A percentile compares a stretch with the other conserved stretches of the same genome.
phyloP scores from a whole-genome alignment of 1,140 invertebrate genomes.

The Bombus superbus region DNA sequence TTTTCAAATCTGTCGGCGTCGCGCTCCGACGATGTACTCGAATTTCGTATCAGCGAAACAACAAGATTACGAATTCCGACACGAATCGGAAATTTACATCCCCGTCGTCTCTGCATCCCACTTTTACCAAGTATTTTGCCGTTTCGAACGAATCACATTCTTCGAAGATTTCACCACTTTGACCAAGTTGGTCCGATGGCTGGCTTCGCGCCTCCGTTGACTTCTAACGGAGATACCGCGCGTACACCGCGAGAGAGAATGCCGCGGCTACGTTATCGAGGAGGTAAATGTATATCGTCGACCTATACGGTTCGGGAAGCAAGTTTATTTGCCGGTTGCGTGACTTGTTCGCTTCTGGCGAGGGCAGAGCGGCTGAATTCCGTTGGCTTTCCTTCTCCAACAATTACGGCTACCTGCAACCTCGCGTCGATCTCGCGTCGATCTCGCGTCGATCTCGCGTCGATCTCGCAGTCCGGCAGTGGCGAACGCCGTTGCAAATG shows the following conservation, averaged over 20 bases:
- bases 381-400: not conserved
- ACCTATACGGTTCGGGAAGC: not conserved
- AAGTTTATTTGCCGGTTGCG: not conserved
- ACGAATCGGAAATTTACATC: not conserved
- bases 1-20: conserved; percentile 13
- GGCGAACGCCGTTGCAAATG: no score
- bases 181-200: conserved; percentile 24
- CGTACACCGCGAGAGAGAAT: no score
- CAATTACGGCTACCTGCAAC: no score
- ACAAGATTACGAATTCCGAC: not conserved
- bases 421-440: no score
- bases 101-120: not conserved
- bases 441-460: no score
- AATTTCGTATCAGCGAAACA: conserved; percentile 8
- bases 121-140: no score
- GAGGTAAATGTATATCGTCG: conserved; percentile 26
- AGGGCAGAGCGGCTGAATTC: not conserved
- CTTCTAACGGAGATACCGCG: not conserved
- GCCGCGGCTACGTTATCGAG: not conserved
- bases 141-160: conserved; percentile 31
- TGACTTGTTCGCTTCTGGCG: no score
- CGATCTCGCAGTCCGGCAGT: no score
- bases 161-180: conserved; percentile 35
- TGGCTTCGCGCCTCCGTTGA: conserved; percentile 7
- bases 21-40: not conserved